Evolutionary conservation across 2,888 invertebrate genomes (phyloP), one percentile per base, ranked within the genome.

Genomic region (Eucriotettix oculatus): DNA sequence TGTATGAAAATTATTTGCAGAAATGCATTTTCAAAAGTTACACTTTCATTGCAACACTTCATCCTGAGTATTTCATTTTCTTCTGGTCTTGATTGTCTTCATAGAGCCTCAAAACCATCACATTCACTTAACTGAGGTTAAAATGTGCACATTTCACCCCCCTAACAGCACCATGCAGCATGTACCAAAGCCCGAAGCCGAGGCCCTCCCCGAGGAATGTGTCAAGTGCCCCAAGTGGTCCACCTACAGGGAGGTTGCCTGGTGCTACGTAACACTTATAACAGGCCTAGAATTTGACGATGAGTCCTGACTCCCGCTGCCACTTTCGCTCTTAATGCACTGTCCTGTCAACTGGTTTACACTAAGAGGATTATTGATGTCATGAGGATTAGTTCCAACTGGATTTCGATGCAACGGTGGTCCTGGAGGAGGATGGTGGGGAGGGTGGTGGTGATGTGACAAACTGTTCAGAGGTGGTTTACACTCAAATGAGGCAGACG

Each of bases 351-450:
- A 78, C 75, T 92, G 91, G 69, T 91, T 91, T 62, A 93, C 90
- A 73, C 90, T 91, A 54, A 93, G 78, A 61, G 93, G 93, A 78
- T 93, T 92, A 77, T 93, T 93, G 66, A 89, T 86, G 76, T 93
- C 92, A 68, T 90, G 85, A 53, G 92, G 92, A 76, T 92, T 92
- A 56, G 91, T 90, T 62, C 92, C 92, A 61, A 92, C 90, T 53
- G 92, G 92, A 73, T 89, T 83, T 65, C 91, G 79, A 66, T 78
- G 78, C 59, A 78, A 76, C 60, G 74, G 68, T 68, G 75, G 68
- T 61, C 68, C 68, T 58, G 71, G 68, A 66, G 71, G 67, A 73
- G 72, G 66, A 71, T 66, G 68, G 71, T 68, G 75, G 48, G 74
- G 75, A 60, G 73, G 76, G 72, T 61, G 76, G 77, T 54, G 78